Evolutionary conservation across 2,113 vertebrate species (phyloP).

Genomic region (Piprites chloris): DNA sequence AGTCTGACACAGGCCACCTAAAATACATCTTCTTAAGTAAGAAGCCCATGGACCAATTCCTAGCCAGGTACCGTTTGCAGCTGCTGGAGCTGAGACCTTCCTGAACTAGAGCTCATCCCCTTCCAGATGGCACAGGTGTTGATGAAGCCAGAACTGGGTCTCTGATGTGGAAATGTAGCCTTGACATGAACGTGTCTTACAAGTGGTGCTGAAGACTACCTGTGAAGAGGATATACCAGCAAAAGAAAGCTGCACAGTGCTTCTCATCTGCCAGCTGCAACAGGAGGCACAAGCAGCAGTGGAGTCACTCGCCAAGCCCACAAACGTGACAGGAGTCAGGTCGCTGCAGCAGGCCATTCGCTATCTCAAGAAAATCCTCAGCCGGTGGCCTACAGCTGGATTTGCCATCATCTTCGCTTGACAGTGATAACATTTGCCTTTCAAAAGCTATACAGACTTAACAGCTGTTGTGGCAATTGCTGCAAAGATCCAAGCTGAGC

Average conservation of each 20-base stretch:
- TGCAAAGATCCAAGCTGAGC: not conserved
- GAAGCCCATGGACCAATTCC: not conserved
- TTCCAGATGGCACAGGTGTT: not conserved
- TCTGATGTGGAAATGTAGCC: not conserved
- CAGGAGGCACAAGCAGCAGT: not conserved
- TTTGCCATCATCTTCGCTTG: conserved; percentile 18
- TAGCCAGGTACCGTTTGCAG: not conserved
- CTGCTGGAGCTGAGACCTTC: not conserved
- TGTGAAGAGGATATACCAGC: not conserved
- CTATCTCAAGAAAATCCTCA: conserved; percentile 4
- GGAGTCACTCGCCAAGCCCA: not conserved
- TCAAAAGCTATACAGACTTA: not conserved
- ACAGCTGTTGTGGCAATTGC: conserved; percentile 15
- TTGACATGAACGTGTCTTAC: not conserved
- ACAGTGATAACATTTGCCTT: not conserved
- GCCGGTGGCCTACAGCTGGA: not conserved
- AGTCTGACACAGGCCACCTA: not conserved
- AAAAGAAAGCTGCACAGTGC: not conserved
- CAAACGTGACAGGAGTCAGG: not conserved
- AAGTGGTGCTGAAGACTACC: not conserved
- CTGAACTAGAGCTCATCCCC: not conserved
- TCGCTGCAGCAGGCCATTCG: not conserved
- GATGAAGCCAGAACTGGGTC: not conserved
- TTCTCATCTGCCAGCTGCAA: not conserved
- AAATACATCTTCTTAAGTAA: not conserved